These are phyloP conservation scores for Aleiodes sp. DNA, from an alignment of 1,140 invertebrate species.

Conservation along the genomic window DNA sequence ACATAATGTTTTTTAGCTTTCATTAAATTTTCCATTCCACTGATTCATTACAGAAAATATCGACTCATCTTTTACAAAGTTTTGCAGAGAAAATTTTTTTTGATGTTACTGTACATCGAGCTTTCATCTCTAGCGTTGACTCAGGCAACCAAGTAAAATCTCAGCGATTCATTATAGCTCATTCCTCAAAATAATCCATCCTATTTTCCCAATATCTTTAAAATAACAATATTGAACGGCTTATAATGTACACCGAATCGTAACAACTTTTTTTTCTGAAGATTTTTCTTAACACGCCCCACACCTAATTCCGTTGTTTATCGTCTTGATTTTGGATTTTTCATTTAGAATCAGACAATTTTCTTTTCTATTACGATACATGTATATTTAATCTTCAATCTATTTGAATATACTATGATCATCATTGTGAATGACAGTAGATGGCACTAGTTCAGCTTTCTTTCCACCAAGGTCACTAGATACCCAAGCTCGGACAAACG, in stretches of 20 bases:
- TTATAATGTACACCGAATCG: conserved; percentile 51
- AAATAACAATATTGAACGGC: conserved; percentile 7
- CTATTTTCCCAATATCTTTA: conserved; percentile 42
- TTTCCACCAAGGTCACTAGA: too few species aligned
- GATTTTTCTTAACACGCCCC: conserved; percentile 53
- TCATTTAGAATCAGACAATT: neutral
- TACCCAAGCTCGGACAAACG: too few species aligned
- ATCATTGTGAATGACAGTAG: too few species aligned
- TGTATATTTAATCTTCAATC: too few species aligned
- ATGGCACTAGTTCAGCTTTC: too few species aligned
- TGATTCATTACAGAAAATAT: too few species aligned
- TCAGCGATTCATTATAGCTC: conserved; percentile 20
- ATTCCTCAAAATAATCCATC: conserved; percentile 34
- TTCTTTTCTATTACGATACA: conserved; percentile 24
- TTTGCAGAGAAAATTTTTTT: conserved; percentile 37
- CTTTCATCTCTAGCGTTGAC: conserved; percentile 50
- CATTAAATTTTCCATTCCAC: too few species aligned
- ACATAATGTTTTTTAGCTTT: too few species aligned
- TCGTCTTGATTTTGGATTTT: conserved; percentile 27
- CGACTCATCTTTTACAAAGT: conserved; percentile 42
- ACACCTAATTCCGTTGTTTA: conserved; percentile 48
- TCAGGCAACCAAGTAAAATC: conserved; percentile 46
- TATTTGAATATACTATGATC: too few species aligned
- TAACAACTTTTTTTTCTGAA: conserved; percentile 51
- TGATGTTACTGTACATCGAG: conserved; percentile 44